Evolutionary conservation across 2,113 vertebrate genomes (phyloP).

Genomic region (Macquaria ambigua): DNA sequence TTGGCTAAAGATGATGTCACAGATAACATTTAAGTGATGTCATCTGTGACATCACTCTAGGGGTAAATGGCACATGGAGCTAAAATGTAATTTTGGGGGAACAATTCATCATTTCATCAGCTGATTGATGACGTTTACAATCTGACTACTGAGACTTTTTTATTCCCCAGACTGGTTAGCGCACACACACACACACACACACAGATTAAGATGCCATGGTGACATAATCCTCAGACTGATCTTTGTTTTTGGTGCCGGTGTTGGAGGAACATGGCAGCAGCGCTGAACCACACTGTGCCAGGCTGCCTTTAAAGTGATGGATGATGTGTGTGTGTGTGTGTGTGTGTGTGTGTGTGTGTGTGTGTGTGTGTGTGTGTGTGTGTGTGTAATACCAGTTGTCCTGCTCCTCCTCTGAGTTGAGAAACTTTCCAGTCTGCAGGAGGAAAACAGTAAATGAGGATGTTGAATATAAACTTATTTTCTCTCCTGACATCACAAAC

Average conservation of each 20-base stretch:
- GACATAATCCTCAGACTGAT: slow-evolving; percentile 61
- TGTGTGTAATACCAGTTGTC: neutral
- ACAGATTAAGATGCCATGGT: slow-evolving; percentile 56
- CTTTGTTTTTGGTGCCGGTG: slow-evolving; percentile 41
- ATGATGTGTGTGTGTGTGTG: slow-evolving; percentile 21
- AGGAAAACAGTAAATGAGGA: neutral
- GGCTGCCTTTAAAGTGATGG: slow-evolving; percentile 1
- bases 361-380: slow-evolving; percentile 23
- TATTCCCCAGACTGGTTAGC: neutral
- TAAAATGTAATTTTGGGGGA: neutral
- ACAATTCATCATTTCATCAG: neutral
- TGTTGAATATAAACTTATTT: neutral
- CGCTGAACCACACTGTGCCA: slow-evolving; percentile 42
- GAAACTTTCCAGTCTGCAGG: slow-evolving; percentile 25
- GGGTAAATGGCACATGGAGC: no score
- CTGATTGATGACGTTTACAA: neutral
- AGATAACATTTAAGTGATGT: no score
- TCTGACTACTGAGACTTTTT: neutral
- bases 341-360: slow-evolving; percentile 22
- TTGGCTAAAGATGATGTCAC: no score
- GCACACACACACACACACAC: slow-evolving; percentile 20
- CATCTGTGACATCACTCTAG: no score
- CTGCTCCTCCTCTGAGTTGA: neutral
- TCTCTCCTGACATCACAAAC: no score
- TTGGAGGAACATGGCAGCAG: slow-evolving; percentile 21